These are phyloP conservation scores for Arbacia lixula DNA, from an alignment of 53 echinoderm and acorn worm species.

Conservation along the genomic window DNA sequence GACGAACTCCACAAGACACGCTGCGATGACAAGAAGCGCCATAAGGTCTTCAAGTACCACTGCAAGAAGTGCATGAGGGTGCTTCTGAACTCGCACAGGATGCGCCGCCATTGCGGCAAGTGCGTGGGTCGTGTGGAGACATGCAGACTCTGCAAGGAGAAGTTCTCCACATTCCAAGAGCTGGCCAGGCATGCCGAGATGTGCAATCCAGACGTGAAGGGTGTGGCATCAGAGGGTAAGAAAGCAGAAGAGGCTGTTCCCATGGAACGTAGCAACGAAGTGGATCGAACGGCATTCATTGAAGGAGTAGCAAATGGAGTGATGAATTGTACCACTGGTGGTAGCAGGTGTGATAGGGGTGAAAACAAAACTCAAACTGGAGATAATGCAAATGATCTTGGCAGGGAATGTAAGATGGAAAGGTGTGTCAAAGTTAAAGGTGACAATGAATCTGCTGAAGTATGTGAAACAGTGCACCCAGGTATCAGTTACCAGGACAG, in stretches of 20 bases:
- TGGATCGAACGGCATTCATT: too few relatives aligned
- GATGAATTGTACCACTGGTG: too few relatives aligned
- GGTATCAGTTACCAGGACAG: too few relatives aligned
- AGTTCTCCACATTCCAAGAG: constrained; percentile 10
- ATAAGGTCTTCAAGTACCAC: constrained; percentile 38
- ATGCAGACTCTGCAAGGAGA: constrained; percentile 21
- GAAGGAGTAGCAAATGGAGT: too few relatives aligned
- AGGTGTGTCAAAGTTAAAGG: too few relatives aligned
- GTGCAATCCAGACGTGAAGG: not conserved
- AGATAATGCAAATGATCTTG: too few relatives aligned
- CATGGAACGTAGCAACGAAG: too few relatives aligned
- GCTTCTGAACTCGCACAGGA: constrained; percentile 17
- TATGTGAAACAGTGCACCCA: too few relatives aligned
- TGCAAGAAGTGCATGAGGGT: constrained; percentile 17
- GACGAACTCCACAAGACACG: constrained; percentile 15
- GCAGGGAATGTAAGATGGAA: too few relatives aligned
- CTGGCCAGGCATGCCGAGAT: constrained; percentile 15
- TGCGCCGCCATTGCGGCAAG: constrained; percentile 8
- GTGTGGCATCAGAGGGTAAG: not conserved
- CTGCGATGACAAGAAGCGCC: constrained; percentile 33
- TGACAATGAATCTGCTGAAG: too few relatives aligned
- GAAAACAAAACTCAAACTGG: too few relatives aligned
- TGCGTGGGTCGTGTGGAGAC: constrained; percentile 29
- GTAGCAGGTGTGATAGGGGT: too few relatives aligned
- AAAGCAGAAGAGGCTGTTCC: not conserved